A percentile compares a stretch with the other conserved stretches of the same genome.
Conservation (phyloP, 2,113 vertebrate genomes). For the Pachypanchax playfairii region DNA sequence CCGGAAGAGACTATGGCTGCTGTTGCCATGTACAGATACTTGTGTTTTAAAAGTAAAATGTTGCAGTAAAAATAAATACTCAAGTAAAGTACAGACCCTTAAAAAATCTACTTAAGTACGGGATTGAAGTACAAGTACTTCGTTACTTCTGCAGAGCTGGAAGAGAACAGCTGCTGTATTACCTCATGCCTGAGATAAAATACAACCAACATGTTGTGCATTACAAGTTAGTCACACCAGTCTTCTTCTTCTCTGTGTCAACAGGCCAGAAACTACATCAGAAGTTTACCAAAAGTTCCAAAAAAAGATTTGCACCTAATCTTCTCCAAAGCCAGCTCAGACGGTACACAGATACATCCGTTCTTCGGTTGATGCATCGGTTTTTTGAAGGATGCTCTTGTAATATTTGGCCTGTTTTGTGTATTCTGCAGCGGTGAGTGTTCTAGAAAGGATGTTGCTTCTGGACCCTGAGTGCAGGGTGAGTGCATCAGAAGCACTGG, state of each 20-base stretch:
- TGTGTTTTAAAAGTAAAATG: too few relatives aligned
- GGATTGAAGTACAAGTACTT: too few relatives aligned
- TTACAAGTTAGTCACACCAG: too few relatives aligned
- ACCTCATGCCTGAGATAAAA: too few relatives aligned
- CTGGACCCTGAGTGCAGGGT: constrained; percentile 90
- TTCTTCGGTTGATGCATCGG: background rate
- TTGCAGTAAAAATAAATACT: too few relatives aligned
- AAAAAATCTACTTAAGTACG: too few relatives aligned
- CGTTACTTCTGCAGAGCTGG: too few relatives aligned
- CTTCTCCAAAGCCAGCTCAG: constrained; percentile 84
- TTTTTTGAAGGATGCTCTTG: background rate
- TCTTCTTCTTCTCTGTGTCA: constrained; percentile 14
- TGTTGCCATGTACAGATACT: too few relatives aligned
- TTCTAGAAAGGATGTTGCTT: constrained; percentile 94
- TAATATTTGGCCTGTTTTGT: constrained; percentile 1
- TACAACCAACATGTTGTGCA: too few relatives aligned
- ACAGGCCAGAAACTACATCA: constrained; percentile 95
- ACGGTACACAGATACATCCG: constrained; percentile 76
- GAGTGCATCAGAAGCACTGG: constrained; percentile 87
- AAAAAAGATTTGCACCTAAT: constrained; percentile 90
- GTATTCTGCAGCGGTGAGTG: constrained; percentile 82
- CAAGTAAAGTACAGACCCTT: too few relatives aligned
- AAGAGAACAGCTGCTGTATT: too few relatives aligned
- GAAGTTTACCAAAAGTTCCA: constrained; percentile 87
- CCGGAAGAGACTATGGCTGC: too few relatives aligned